Base-by-base conservation (phyloP, 2,113 vertebrate genomes). In the Oreocharis arfaki region DNA sequence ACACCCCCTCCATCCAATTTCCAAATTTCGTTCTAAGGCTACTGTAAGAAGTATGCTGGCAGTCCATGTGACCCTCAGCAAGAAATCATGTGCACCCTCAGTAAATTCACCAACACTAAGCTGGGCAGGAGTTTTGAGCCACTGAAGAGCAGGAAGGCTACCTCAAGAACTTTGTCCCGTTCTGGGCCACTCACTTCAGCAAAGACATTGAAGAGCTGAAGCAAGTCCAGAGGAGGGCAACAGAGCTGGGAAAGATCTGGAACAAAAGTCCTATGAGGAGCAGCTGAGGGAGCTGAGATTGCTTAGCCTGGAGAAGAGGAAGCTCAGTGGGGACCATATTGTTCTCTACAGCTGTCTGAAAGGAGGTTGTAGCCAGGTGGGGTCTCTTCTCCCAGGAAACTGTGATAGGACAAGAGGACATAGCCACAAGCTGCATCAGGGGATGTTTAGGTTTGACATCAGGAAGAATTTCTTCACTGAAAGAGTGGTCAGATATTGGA, bases 51-150 rank as follows among this genome's bases (percentile, higher is more conserved):
- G 57, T 26, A 89, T 1, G 2, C 28, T 65, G 68, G 20, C 42
- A 61, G n/a, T 39, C 57, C 33, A 33, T 21, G 46, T 55, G 33
- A 78, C 12, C 22, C 13, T 82, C 33, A 39, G 17, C 23, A 74
- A 67, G 60, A 11, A 13, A 24, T n/a, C 0, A 0, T n/a, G 33
- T 39, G 19, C 33, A 30, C 7, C 8, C 18, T 65, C 35, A 22
- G 11, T 44, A 50, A 71, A 65, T 37, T 80, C 76, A 37, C 7
- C 53, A 23, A 13, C 13, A 44, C 27, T 17, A 52, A 59, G 19
- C 5, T 46, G 46, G 37, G 46, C 56, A 44, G 27, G 15, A 33
- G 24, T 52, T 50, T 37, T 52, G 44, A 52, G 44, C 68, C 74
- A 10, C 44, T 44, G 33, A 37, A 37, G 52, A 28, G 11, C 10